phyloP scores from a whole-genome alignment of 2,113 vertebrate genomes.

The Ibidorhyncha struthersii region DNA sequence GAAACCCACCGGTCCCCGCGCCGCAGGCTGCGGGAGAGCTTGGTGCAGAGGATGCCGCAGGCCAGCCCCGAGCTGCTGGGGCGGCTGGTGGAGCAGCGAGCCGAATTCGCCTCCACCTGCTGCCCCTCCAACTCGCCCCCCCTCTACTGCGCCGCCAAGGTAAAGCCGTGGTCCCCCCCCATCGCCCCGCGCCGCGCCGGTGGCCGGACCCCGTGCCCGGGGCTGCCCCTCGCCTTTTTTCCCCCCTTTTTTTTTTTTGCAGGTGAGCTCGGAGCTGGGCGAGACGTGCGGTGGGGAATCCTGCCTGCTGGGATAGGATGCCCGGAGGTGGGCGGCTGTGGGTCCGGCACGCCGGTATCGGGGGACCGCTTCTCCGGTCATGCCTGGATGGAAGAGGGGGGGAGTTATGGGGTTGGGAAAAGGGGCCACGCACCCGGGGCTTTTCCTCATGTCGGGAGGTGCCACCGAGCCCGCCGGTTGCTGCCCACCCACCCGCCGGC shows the following conservation, averaged over 20 bases:
- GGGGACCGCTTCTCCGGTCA: fast-evolving
- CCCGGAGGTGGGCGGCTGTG: not conserved
- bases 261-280: conserved; percentile 47
- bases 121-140: conserved; percentile 42
- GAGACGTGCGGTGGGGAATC: not conserved
- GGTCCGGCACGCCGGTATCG: fast-evolving
- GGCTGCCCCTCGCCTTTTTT: not conserved
- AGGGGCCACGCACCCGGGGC: fast-evolving
- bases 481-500: fast-evolving
- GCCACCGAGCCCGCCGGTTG: fast-evolving
- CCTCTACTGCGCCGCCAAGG: conserved; percentile 26
- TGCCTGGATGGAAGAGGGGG: not conserved
- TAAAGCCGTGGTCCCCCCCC: not conserved
- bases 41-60: fast-evolving
- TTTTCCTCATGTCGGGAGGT: not conserved
- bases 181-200: too few relatives aligned
- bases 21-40: conserved; percentile 30
- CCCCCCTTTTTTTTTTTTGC: not conserved
- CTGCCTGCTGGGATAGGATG: not conserved
- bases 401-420: not conserved
- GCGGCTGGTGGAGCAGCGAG: not conserved
- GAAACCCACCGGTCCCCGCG: fast-evolving
- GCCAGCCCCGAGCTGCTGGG: not conserved
- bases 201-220: not conserved
- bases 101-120: not conserved